A percentile compares a stretch with the other conserved stretches of the same genome.
Evolutionary conservation across 2,113 vertebrate species (phyloP).

Genomic region (Larimichthys crocea): DNA sequence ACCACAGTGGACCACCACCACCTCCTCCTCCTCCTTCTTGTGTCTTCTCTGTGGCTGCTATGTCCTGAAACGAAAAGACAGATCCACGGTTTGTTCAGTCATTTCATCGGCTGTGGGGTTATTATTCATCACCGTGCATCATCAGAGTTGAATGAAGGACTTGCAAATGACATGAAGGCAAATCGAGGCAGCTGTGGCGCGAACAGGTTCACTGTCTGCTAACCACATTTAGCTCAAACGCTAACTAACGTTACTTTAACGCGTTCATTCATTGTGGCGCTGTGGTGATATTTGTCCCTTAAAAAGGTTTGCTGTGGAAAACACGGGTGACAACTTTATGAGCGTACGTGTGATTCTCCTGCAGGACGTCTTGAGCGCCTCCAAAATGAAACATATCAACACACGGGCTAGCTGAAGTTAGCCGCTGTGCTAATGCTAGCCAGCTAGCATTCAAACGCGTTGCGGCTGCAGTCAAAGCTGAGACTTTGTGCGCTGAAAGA

Average conservation of each 20-base stretch:
- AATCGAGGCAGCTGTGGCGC: slow-evolving; percentile 37
- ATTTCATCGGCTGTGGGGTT: neutral
- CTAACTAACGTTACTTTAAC: neutral
- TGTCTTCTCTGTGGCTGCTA: neutral
- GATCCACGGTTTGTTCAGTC: neutral
- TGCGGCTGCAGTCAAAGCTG: neutral
- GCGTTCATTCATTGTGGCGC: neutral
- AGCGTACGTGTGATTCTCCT: accelerated
- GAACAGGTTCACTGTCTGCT: neutral
- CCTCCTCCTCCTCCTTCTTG: too few species aligned
- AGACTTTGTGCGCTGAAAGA: neutral
- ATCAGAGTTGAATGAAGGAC: neutral
- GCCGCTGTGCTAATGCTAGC: slow-evolving; percentile 60
- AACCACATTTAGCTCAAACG: slow-evolving; percentile 4
- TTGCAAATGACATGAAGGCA: neutral
- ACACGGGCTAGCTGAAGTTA: slow-evolving; percentile 44
- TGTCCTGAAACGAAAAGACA: slow-evolving; percentile 1
- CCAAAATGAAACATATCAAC: slow-evolving; percentile 15
- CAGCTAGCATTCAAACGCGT: slow-evolving; percentile 11
- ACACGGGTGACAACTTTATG: neutral
- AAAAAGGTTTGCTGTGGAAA: accelerated
- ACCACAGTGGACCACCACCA: neutral
- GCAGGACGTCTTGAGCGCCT: neutral
- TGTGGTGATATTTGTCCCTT: accelerated
- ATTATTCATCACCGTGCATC: neutral